phyloP scores from a whole-genome alignment of 1,140 invertebrate species.

The Druon quercuslanigerum region DNA sequence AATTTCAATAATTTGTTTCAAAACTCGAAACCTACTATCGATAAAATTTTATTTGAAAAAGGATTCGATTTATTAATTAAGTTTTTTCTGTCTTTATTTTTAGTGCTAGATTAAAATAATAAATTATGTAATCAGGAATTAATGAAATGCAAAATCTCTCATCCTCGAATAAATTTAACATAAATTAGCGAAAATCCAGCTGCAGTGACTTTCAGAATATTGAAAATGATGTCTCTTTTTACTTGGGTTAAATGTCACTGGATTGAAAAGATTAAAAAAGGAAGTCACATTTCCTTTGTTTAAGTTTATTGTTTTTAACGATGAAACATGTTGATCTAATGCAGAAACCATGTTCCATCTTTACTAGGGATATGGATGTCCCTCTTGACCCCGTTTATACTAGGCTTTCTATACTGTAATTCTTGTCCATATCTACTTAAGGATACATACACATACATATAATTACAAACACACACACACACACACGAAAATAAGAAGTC shows the following conservation, averaged over 20 bases:
- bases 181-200: too few species aligned
- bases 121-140: too few species aligned
- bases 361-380: slow-evolving; percentile 43
- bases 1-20: too few species aligned
- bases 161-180: too few species aligned
- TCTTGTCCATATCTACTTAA: neutral
- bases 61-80: too few species aligned
- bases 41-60: too few species aligned
- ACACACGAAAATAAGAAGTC: too few species aligned
- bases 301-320: slow-evolving; percentile 56
- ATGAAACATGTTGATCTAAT: slow-evolving; percentile 56
- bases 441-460: neutral
- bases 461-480: too few species aligned
- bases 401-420: slow-evolving; percentile 40
- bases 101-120: too few species aligned
- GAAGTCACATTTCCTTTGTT: slow-evolving; percentile 55
- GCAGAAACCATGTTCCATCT: slow-evolving; percentile 55
- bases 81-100: too few species aligned
- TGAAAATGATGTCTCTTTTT: slow-evolving; percentile 37
- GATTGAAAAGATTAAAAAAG: slow-evolving; percentile 54
- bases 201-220: neutral
- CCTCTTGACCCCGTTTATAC: slow-evolving; percentile 53
- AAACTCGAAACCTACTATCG: too few species aligned
- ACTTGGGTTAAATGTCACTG: slow-evolving; percentile 31
- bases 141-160: too few species aligned